Conservation (phyloP, 2,797 vertebrate genomes). For the Rhyacichthys aspro region DNA sequence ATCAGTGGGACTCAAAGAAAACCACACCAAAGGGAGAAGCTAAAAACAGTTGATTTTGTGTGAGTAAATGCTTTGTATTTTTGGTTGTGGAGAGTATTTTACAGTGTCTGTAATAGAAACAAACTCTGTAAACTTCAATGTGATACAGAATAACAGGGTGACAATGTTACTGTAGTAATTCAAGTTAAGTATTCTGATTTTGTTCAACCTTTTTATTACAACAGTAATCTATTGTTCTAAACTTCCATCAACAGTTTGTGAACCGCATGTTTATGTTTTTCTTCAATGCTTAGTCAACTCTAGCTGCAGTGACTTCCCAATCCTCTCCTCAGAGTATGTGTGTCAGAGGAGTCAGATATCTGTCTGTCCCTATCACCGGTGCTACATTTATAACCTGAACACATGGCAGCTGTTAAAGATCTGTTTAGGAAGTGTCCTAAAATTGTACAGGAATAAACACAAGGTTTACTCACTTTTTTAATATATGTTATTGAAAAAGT, state of each 20-base stretch:
- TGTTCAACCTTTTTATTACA: no score
- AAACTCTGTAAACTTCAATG: no score
- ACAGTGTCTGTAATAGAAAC: no score
- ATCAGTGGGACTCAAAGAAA: constrained; percentile 10
- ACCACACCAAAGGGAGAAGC: constrained; percentile 10
- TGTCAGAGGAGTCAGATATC: constrained; percentile 69
- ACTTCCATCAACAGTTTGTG: neutral
- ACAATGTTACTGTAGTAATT: no score
- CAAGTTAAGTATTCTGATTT: no score
- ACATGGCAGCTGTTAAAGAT: constrained; percentile 62
- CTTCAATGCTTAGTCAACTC: constrained; percentile 36
- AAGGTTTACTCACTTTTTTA: constrained; percentile 3
- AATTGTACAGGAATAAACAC: constrained; percentile 22
- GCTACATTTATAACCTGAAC: constrained; percentile 64
- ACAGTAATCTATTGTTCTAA: neutral
- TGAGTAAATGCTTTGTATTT: constrained; percentile 63
- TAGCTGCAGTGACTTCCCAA: constrained; percentile 20
- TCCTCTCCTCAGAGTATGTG: constrained; percentile 42
- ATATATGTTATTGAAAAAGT: neutral
- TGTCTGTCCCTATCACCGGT: constrained; percentile 41
- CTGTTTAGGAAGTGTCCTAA: constrained; percentile 26
- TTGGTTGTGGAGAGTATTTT: neutral
- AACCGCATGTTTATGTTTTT: constrained; percentile 32
- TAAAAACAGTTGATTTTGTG: constrained; percentile 33
- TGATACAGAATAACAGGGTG: no score